Evolutionary conservation across 64 coral and sea anemone genomes (phyloP), one percentile per base, ranked within the genome.

Genomic region (Acropora tenuis): DNA sequence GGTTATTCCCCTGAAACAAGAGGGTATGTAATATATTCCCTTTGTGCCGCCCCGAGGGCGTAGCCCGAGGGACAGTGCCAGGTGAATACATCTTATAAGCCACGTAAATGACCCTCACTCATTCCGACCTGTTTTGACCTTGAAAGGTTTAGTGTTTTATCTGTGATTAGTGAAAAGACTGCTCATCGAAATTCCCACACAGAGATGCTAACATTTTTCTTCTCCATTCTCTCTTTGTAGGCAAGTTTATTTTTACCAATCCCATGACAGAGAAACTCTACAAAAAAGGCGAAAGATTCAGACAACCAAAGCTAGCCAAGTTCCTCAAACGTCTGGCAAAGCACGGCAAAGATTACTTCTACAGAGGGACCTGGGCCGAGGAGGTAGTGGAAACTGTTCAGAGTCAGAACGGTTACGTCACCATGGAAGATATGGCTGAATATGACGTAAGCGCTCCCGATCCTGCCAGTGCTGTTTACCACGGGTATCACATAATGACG

Each of bases 271-370:
- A 59, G n/a, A 50, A 95, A 43, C 76, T 87, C 0, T 98, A 98
- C 77, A 92, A 90, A 57, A 69, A 78, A 12, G 61, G 86, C 7
- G 96, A 98, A 12, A 49, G 80, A 84, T 94, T 98, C 6, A 87
- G 90, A 74, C 96, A 98, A 90, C 96, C 93, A 10, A 82, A 98
- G 76, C 76, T 98, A 76, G 93, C 87, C 0, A 89, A 90, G 20
- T 94, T 98, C 50, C 79, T 98, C 47, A 90, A 88, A 41, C 88
- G 89, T 20, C 73, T 98, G 47, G 86, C 93, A 42, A 63, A 73
- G 6, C 48, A 75, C 50, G 96, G 93, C 19, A 92, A 89, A 73
- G 90, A 93, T 18, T 94, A 98, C 72, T 92, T 98, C 46, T 98
- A 98, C 69, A 69, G 78, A n/a, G 96, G 96, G 20, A 69, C 71